phyloP scores from a whole-genome alignment of 2,113 vertebrate genomes.

The Rattus rattus region DNA sequence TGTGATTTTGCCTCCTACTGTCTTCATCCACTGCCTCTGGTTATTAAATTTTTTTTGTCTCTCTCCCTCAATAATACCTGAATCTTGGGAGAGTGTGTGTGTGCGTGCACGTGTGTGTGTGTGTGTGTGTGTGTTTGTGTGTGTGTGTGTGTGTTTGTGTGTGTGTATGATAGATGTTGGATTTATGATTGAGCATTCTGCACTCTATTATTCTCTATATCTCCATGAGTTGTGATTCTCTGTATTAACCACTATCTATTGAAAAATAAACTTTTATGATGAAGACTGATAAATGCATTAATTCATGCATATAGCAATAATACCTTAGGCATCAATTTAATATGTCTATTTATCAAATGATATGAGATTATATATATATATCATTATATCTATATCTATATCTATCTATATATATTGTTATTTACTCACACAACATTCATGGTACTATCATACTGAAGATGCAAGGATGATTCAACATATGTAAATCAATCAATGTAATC shows the following conservation, averaged over 20 bases:
- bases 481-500: not conserved
- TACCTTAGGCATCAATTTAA: not conserved
- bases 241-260: not conserved
- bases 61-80: not conserved
- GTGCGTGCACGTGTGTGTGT: not conserved
- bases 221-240: not conserved
- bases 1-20: not conserved
- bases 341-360: not conserved
- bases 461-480: not conserved
- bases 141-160: not conserved
- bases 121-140: not conserved
- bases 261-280: not conserved
- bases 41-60: not conserved
- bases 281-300: not conserved
- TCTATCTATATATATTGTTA: no score
- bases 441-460: not conserved
- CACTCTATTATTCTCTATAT: not conserved
- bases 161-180: not conserved
- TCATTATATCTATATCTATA: no score
- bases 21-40: not conserved
- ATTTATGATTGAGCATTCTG: not conserved
- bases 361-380: not conserved
- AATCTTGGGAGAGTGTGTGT: not conserved
- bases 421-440: not conserved
- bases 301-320: not conserved